Evolutionary conservation across 1,140 invertebrate genomes (phyloP), one percentile per base, ranked within the genome.

Genomic region (Euwallacea similis): DNA sequence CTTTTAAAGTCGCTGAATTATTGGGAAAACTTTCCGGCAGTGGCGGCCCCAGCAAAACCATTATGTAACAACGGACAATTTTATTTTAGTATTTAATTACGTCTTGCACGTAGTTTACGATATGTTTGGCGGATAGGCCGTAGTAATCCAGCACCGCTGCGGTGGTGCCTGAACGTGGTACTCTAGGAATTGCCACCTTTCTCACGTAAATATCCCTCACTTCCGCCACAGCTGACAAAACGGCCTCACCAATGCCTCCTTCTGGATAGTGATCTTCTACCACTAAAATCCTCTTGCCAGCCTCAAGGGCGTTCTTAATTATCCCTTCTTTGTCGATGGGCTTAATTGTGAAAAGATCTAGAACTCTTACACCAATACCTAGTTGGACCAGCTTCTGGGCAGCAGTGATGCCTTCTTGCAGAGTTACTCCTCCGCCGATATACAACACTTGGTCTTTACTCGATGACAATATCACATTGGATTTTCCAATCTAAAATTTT

Each of bases 231-330:
- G 92, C 95, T 11, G 88, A 87, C 15, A 90, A 79, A 8, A 99
- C 97, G 61, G 97, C 96, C 79, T 99, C 97, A 69, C 98, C 98
- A 60, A 99, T 81, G 73, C 98, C 98, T 77, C 98, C 94, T 84
- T 95, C 91, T 46, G 90, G 86, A 80, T 99, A 99, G 83, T 99
- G 98, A 84, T 99, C 98, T 81, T 99, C 98, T 6, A 98, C 95
- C 33, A 96, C 95, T 58, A 99, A 78, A 50, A 99, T 88, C 33
- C 88, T 86, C 0, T 95, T 95, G 43, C 91, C 91, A 72, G 87
- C 89, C 60, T 91, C 88, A 53, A 87, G 87, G 7, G 96, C 96
- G 81, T 96, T 88, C 56, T 86, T 83, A 46, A 93, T 82, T 42
- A 99, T 89, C 0, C 88, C 86, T 0, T 86, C 86, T 55, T 84